phyloP scores from a whole-genome alignment of 2,113 vertebrate species.

The Microcebus jonahi region DNA sequence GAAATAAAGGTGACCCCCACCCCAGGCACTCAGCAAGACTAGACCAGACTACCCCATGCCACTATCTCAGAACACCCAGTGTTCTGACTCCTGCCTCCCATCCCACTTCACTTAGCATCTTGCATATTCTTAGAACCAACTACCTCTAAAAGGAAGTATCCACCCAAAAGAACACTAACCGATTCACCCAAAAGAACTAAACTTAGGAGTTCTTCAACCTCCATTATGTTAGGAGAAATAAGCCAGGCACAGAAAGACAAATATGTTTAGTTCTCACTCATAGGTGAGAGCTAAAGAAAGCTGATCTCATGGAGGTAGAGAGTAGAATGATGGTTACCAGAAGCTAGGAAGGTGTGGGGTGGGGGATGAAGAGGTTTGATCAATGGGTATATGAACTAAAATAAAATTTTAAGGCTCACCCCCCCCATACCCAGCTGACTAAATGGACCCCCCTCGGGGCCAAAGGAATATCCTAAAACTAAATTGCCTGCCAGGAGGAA shows the following conservation, averaged over 20 bases:
- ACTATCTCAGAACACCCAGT: neutral
- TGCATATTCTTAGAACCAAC: neutral
- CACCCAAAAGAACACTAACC: neutral
- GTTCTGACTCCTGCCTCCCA: neutral
- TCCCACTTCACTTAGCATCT: neutral
- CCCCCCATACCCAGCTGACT: too few relatives aligned
- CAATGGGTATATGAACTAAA: neutral
- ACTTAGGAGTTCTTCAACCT: neutral
- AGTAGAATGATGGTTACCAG: neutral
- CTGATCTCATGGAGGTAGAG: neutral
- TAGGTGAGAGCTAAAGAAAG: neutral
- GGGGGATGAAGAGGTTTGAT: neutral
- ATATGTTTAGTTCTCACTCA: neutral
- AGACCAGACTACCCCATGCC: neutral
- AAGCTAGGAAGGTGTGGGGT: neutral
- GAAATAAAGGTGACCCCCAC: neutral
- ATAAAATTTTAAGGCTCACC: too few relatives aligned
- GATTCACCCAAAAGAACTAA: slow-evolving; percentile 5
- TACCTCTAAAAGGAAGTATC: neutral
- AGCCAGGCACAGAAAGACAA: neutral
- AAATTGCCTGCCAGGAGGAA: too few relatives aligned
- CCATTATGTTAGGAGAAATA: neutral
- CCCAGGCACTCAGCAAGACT: neutral
- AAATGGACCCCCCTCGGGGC: too few relatives aligned
- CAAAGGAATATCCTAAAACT: too few relatives aligned